Conservation (phyloP, 2,113 vertebrate species). For the Spermophilus dauricus region DNA sequence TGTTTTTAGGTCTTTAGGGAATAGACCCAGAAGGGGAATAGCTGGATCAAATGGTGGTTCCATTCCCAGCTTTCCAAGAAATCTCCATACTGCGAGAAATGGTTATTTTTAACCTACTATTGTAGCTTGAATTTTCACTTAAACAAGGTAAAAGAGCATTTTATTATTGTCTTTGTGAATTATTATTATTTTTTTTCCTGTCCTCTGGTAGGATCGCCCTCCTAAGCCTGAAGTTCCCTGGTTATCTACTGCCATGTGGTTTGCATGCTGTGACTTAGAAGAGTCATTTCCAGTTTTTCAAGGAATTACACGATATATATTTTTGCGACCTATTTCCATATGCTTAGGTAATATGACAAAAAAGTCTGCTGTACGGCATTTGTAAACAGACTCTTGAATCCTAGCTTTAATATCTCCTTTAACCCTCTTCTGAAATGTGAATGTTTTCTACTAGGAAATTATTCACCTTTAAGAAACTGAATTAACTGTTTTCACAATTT, state of each 20-base stretch:
- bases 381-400: background rate
- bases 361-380: background rate
- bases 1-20: no score
- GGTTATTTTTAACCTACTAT: constrained; percentile 4
- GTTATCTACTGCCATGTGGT: constrained; percentile 88
- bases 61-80: no score
- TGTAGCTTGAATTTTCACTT: background rate
- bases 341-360: constrained; percentile 86
- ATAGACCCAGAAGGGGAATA: no score
- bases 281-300: constrained; percentile 88
- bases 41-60: no score
- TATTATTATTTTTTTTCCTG: background rate
- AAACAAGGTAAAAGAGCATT: background rate
- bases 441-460: constrained; percentile 23
- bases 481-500: background rate
- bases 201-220: constrained; percentile 82
- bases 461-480: constrained; percentile 50
- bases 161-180: background rate
- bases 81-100: no score
- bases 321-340: constrained; percentile 85
- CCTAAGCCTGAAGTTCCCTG: constrained; percentile 87
- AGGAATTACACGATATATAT: constrained; percentile 86
- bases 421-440: constrained; percentile 24
- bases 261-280: constrained; percentile 90
- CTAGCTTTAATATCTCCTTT: background rate